Base-by-base conservation (phyloP, 2,797 vertebrate species). In the Falco naumanni region DNA sequence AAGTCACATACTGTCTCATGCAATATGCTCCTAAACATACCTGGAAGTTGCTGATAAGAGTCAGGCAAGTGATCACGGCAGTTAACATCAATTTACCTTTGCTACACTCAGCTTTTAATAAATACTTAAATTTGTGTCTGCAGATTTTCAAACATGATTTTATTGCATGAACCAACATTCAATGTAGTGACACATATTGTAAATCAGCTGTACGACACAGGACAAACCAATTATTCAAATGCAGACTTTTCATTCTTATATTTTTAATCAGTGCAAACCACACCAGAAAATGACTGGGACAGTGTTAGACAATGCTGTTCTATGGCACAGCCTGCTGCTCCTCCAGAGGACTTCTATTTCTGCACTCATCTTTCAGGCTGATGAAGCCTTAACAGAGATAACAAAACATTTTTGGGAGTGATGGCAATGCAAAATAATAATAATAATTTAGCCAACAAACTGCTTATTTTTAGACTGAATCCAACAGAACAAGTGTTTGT, bases 1-100 rank as follows among this genome's bases (percentile, higher is more conserved):
- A 98, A 97, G 96, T 98, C 95, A 98, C 97, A 98, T 97, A 98
- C 96, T 98, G 96, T 98, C 97, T 98, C 98, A 98, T 98, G 98
- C 98, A 98, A 98, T 97, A 98, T 98, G 98, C 97, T 97, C 98
- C 98, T 98, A 89, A 83, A 97, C 97, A 96, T 93, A 98, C 91
- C 96, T 98, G 94, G 56, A 98, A 96, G 71, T n/a, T 95, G 97
- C 76, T 97, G 91, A 91, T 89, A 97, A 97, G 97, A 89, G 87
- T 92, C 94, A 97, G 79, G 95, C 80, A 96, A 93, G 64, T 93
- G 96, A 89, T 93, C 72, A 97, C 65, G 90, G 90, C 86, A 97
- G 69, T 96, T 96, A 93, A 93, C 94, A 97, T 96, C 96, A 95
- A 87, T 78, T 96, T 94, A 86, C 88, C 72, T 96, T 97, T 93